Percentiles rank a stretch among this genome's conserved stretches.
Conservation (phyloP, 2,113 vertebrate genomes). For the Ornithorhynchus anatinus region DNA sequence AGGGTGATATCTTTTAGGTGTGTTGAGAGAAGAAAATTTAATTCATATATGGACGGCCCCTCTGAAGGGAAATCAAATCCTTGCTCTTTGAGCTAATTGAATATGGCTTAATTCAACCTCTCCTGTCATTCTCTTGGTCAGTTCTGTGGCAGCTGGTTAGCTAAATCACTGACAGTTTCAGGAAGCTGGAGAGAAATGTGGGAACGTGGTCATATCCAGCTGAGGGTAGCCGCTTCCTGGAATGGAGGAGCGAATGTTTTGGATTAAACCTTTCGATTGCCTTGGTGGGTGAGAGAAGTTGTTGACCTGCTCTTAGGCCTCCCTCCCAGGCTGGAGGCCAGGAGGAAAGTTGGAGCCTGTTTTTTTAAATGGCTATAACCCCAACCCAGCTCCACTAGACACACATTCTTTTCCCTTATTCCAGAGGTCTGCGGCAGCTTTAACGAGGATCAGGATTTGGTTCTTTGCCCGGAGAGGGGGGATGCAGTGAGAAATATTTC, state of each 20-base stretch:
- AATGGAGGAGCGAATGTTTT: not conserved
- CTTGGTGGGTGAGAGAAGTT: not conserved
- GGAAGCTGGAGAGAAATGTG: not conserved
- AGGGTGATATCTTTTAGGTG: not conserved
- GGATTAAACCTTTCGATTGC: not conserved
- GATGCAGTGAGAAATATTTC: not conserved
- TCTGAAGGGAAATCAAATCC: not conserved
- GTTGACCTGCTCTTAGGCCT: rapidly evolving
- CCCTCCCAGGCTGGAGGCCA: not conserved
- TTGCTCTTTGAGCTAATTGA: not conserved
- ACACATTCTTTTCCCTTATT: not conserved
- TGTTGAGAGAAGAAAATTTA: not conserved
- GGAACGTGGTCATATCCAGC: not conserved
- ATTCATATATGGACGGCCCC: not conserved
- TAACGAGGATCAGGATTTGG: too few relatives aligned
- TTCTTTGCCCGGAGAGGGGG: too few relatives aligned
- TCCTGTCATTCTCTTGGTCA: not conserved
- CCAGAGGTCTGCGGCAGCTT: not conserved
- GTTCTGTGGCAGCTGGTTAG: not conserved
- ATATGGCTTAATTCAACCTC: not conserved
- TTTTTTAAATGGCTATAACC: not conserved
- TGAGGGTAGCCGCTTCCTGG: not conserved
- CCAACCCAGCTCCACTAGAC: rapidly evolving
- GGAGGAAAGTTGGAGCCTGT: not conserved
- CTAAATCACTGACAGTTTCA: not conserved